These are phyloP conservation scores for Drosophila fuyamai DNA, from an alignment of 1,140 invertebrate genomes.

Conservation along the genomic window DNA sequence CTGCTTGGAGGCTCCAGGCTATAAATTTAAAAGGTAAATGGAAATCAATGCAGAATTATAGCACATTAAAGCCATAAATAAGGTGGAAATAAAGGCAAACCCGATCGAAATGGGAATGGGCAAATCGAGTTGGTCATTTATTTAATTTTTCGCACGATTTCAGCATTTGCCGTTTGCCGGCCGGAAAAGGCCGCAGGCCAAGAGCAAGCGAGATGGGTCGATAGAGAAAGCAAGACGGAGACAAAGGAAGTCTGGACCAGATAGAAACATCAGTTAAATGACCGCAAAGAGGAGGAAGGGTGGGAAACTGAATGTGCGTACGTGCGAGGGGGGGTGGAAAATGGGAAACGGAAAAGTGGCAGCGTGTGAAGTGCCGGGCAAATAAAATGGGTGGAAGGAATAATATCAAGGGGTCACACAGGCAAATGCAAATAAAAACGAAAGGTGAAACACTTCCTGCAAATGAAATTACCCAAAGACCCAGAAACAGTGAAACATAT, in stretches of 20 bases:
- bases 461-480: constrained; percentile 53
- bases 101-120: constrained; percentile 28
- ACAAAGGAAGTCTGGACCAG: constrained; percentile 21
- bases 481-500: constrained; percentile 28
- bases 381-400: constrained; percentile 58
- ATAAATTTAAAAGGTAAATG: constrained; percentile 48
- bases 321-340: not conserved
- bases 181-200: constrained; percentile 22
- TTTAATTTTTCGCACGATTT: constrained; percentile 82
- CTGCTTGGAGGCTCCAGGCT: not conserved
- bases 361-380: constrained; percentile 67
- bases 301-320: constrained; percentile 10
- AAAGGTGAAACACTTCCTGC: constrained; percentile 31
- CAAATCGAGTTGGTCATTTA: constrained; percentile 67
- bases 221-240: not conserved
- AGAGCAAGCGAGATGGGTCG: not conserved
- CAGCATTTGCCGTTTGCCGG: constrained; percentile 57
- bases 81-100: constrained; percentile 32
- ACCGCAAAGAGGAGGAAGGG: constrained; percentile 51
- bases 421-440: constrained; percentile 32
- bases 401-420: constrained; percentile 36
- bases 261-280: constrained; percentile 78
- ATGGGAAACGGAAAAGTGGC: constrained; percentile 43
- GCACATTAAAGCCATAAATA: constrained; percentile 72
- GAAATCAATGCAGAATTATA: constrained; percentile 78